These are phyloP conservation scores for Gorsachius goisagi DNA, from an alignment of 2,113 vertebrate species.

Conservation along the genomic window DNA sequence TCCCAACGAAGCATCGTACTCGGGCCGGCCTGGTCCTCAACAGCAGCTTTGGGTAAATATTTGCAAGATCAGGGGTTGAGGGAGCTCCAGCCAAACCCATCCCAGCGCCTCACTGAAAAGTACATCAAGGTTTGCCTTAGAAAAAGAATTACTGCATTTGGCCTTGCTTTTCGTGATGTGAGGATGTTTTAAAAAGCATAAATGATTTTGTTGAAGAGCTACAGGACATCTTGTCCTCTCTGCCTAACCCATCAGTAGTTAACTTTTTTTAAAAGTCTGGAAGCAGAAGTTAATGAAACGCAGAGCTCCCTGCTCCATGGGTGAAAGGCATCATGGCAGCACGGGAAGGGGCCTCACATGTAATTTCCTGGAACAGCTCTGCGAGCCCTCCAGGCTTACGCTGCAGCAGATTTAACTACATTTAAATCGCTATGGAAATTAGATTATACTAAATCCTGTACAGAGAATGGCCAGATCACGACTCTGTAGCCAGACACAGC, in stretches of 20 bases:
- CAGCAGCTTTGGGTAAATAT: rapidly evolving
- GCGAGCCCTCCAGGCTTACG: background rate
- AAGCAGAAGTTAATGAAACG: background rate
- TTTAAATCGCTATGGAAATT: background rate
- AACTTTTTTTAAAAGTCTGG: background rate
- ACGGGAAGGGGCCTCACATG: background rate
- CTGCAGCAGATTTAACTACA: background rate
- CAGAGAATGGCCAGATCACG: rapidly evolving
- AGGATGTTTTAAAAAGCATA: background rate
- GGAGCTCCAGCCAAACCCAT: background rate
- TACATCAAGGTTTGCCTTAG: background rate
- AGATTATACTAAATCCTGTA: background rate
- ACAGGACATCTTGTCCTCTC: background rate
- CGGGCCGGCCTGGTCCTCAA: rapidly evolving
- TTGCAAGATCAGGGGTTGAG: background rate
- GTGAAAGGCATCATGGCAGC: background rate
- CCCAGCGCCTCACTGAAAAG: rapidly evolving
- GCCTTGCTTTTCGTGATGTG: background rate
- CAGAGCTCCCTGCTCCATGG: background rate
- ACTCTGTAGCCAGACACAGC: background rate
- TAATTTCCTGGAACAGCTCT: background rate
- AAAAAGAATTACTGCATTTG: rapidly evolving
- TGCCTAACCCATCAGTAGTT: background rate
- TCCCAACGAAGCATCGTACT: rapidly evolving
- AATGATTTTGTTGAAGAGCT: background rate